Evolutionary conservation across 2,797 vertebrate genomes (phyloP), one percentile per base, ranked within the genome.

Genomic region (Neopelma chrysocephalum): DNA sequence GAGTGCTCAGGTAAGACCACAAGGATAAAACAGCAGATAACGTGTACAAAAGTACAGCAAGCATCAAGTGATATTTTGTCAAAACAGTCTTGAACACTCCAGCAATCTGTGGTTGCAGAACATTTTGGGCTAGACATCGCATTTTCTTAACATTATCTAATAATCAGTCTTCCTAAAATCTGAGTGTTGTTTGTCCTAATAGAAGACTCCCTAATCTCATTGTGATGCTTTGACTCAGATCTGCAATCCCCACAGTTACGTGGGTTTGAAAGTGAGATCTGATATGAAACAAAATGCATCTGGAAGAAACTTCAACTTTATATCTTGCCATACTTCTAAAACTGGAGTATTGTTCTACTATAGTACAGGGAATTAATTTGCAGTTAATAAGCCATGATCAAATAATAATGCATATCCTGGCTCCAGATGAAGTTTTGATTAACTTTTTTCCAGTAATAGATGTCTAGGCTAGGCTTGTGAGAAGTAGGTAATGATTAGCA

Each of bases 321-420:
- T 53, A 15, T 47, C 61, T 88, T 90, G 50, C 65, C 0, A 0
- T 61, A 83, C 82, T 86, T 90, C 64, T 88, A 82, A 75, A 83
- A 78, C 19, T 65, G 25, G 34, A 85, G 26, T 62, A 50, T 43
- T 65, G 47, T 48, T 92, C 48, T 80, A 53, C 1, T 4, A 25
- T 22, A 57, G 21, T 23, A 43, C 45, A 81, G 31, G 18, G 54
- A 83, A 86, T 54, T 64, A 1, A 83, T 88, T 75, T 75, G 29
- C 27, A 54, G 23, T 88, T 88, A 54, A 29, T 61, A 71, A 69
- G 42, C 32, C 27, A 20, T 27, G 19, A 91, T 72, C 75, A 90
- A 87, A 79, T 81, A 91, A 69, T 65, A 87, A 88, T 60, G 38
- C 27, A 77, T 62, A 84, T 82, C 68, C 51, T 83, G 60, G 12